phyloP scores from a whole-genome alignment of 2,888 invertebrate genomes.

The Adela reaumurella region DNA sequence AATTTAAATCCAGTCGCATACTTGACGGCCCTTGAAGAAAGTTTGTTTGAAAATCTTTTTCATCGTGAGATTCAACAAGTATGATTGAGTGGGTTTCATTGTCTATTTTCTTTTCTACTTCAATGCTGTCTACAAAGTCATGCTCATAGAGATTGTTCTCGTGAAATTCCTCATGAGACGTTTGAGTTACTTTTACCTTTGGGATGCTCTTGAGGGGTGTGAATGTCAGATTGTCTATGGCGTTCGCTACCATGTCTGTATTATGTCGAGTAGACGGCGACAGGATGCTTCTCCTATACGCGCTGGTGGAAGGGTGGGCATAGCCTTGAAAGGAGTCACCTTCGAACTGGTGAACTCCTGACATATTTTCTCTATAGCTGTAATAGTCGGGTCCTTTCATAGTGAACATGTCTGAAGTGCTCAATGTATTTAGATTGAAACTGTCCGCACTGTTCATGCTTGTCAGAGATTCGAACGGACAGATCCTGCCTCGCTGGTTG shows the following conservation, averaged over 20 bases:
- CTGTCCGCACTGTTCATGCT: constrained; percentile 15
- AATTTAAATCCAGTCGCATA: constrained; percentile 15
- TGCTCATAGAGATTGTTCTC: constrained; percentile 39
- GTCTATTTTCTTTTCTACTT: constrained; percentile 30
- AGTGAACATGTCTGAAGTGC: constrained; percentile 38
- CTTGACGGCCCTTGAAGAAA: not conserved
- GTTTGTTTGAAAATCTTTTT: not conserved
- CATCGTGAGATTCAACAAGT: constrained; percentile 18
- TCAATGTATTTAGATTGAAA: constrained; percentile 31
- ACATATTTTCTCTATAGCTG: constrained; percentile 4
- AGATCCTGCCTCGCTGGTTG: constrained; percentile 16
- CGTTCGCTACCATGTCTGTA: not conserved
- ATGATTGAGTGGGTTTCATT: constrained; percentile 37
- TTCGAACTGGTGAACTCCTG: not conserved
- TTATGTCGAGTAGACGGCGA: not conserved
- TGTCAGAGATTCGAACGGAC: constrained; percentile 34
- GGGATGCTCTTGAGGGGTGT: constrained; percentile 32
- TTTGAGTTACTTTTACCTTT: constrained; percentile 31
- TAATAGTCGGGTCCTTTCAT: constrained; percentile 21
- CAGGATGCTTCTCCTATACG: not conserved
- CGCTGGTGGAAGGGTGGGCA: not conserved
- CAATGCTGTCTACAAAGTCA: constrained; percentile 36
- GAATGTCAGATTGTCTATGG: constrained; percentile 39
- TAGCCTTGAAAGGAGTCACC: not conserved
- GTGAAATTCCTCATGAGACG: too few species aligned